phyloP scores from a whole-genome alignment of 1,140 invertebrate species.

The Dreissena rostriformis region DNA sequence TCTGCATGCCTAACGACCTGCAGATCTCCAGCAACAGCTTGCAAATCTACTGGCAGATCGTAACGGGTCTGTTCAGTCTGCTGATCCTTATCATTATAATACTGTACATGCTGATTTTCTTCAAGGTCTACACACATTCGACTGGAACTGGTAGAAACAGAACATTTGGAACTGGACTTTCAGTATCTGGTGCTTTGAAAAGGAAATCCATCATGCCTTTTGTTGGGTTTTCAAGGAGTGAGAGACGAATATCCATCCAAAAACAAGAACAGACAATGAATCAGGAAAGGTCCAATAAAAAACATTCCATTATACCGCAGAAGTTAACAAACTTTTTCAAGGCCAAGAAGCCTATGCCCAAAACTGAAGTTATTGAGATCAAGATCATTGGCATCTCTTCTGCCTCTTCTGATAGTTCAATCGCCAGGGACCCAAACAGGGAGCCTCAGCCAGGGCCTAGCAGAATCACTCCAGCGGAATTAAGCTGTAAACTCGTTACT shows the following conservation, averaged over 20 bases:
- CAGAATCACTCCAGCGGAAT: neutral
- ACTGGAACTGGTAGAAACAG: neutral
- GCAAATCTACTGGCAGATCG: conserved; percentile 66
- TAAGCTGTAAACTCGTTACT: neutral
- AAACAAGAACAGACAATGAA: neutral
- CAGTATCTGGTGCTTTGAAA: neutral
- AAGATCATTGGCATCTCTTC: neutral
- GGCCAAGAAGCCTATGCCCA: neutral
- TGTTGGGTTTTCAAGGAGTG: conserved; percentile 7
- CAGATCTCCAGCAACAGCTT: conserved; percentile 45
- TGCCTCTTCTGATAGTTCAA: neutral
- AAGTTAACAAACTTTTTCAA: neutral
- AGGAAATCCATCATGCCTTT: neutral
- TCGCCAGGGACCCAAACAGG: neutral
- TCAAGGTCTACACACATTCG: conserved; percentile 64
- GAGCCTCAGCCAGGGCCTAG: conserved; percentile 1
- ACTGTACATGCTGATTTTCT: conserved; percentile 67
- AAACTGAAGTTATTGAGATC: conserved; percentile 4
- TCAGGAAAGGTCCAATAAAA: neutral
- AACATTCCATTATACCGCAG: neutral
- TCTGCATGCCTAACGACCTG: conserved; percentile 62
- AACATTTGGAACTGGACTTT: neutral
- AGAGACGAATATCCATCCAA: neutral
- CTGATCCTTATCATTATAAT: conserved; percentile 64
- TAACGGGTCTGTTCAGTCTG: conserved; percentile 61